A percentile compares a stretch with the other conserved stretches of the same genome.
Conservation (phyloP, 2,888 invertebrate species). For the Eudasyphora cyanicolor region DNA sequence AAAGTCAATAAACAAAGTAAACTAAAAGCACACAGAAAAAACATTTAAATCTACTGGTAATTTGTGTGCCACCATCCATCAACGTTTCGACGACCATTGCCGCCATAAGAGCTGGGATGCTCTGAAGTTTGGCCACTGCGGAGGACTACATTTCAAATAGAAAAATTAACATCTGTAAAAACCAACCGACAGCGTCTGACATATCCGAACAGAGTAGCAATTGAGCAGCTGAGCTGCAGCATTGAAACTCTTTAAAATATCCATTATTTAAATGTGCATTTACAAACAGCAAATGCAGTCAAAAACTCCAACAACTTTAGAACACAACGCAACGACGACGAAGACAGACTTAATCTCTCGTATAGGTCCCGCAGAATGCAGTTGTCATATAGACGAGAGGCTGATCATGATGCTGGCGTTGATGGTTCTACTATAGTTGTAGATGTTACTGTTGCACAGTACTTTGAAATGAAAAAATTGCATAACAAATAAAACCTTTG, state of each 20-base stretch:
- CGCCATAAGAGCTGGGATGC: neutral
- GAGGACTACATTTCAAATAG: neutral
- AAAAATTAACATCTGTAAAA: conserved; percentile 1
- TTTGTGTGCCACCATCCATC: conserved; percentile 24
- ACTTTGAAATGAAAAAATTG: too few relatives aligned
- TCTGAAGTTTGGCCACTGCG: too few relatives aligned
- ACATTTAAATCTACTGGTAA: conserved; percentile 7
- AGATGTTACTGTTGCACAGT: neutral
- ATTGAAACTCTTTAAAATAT: neutral
- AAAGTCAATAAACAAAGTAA: neutral
- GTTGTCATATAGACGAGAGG: neutral
- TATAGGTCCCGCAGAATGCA: neutral
- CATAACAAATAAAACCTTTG: too few relatives aligned
- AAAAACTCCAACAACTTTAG: neutral
- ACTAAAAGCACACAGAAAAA: neutral
- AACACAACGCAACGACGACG: neutral
- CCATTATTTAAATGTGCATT: conserved; percentile 17
- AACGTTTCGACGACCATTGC: neutral
- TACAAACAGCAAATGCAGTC: neutral
- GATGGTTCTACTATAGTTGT: neutral
- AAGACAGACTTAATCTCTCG: too few relatives aligned
- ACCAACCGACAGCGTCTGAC: neutral
- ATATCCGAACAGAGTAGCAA: too few relatives aligned
- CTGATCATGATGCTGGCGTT: neutral
- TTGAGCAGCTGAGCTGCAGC: neutral